These are phyloP conservation scores for Pherbina coryleti DNA, from an alignment of 2,888 invertebrate species.

Conservation along the genomic window DNA sequence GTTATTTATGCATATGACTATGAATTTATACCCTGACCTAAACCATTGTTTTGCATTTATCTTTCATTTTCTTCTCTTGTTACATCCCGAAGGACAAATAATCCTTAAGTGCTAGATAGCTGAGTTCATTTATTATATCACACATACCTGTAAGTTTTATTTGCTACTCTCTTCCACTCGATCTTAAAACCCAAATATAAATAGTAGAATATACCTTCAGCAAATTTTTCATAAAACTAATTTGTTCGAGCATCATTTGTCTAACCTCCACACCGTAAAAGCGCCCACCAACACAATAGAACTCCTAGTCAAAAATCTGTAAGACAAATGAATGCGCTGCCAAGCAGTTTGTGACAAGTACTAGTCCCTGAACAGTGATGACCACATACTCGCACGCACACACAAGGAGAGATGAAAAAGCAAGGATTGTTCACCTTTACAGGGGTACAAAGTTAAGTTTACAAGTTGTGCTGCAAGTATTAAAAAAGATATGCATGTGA, in stretches of 20 bases:
- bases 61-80: too few relatives aligned
- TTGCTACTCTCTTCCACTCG: neutral
- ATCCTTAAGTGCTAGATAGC: neutral
- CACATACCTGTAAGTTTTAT: neutral
- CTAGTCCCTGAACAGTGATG: conserved; percentile 5
- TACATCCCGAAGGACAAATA: neutral
- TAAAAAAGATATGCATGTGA: conserved; percentile 5
- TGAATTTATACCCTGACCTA: too few relatives aligned
- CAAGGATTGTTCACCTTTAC: neutral
- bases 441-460: neutral
- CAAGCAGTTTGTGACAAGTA: conserved; percentile 13
- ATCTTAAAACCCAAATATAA: too few relatives aligned
- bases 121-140: neutral
- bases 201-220: too few relatives aligned
- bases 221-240: conserved; percentile 5
- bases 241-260: conserved; percentile 5
- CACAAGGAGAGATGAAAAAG: neutral
- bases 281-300: neutral
- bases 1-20: too few relatives aligned
- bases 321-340: conserved; percentile 29
- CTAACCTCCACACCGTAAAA: neutral
- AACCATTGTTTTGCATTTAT: too few relatives aligned
- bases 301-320: conserved; percentile 13
- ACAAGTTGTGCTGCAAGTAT: neutral
- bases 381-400: neutral